Percentiles rank a stretch among this genome's conserved stretches.
Conservation (phyloP, 2,797 vertebrate genomes). For the Smutsia temminckii region DNA sequence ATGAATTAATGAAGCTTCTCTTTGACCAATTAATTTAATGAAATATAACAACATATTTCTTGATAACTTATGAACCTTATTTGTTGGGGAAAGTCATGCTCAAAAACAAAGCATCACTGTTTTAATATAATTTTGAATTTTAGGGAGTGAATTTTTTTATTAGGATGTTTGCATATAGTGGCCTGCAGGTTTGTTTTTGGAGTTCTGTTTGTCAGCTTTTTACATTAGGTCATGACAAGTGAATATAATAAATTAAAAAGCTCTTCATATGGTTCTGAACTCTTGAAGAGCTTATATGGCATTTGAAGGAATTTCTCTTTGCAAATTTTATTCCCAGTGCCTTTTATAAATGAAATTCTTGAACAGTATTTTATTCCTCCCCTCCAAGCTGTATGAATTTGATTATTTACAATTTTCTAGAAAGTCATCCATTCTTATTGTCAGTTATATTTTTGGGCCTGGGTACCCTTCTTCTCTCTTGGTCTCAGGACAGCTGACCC, state of each 20-base stretch:
- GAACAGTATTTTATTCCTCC: background rate
- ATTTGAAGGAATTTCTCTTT: conserved; percentile 17
- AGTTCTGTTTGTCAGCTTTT: background rate
- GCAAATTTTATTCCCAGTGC: background rate
- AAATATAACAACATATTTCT: conserved; percentile 55
- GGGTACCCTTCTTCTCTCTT: background rate
- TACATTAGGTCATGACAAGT: background rate
- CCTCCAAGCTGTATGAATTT: background rate
- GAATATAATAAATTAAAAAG: background rate
- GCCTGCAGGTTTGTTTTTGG: background rate
- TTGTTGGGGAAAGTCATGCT: conserved; percentile 24
- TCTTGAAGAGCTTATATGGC: background rate
- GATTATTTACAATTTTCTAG: background rate
- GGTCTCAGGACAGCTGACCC: background rate
- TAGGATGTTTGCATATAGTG: background rate
- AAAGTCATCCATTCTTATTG: background rate
- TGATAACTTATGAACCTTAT: conserved; percentile 43
- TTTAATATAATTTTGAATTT: conserved; percentile 43
- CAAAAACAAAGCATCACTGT: conserved; percentile 4
- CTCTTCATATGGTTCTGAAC: background rate
- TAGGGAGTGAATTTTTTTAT: conserved; percentile 6
- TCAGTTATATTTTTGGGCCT: background rate
- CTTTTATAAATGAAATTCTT: background rate
- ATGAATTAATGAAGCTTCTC: conserved; percentile 7
- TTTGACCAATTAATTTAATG: conserved; percentile 50